These are phyloP conservation scores for Drosophila engyochracea DNA, from an alignment of 2,888 invertebrate genomes.

Conservation along the genomic window DNA sequence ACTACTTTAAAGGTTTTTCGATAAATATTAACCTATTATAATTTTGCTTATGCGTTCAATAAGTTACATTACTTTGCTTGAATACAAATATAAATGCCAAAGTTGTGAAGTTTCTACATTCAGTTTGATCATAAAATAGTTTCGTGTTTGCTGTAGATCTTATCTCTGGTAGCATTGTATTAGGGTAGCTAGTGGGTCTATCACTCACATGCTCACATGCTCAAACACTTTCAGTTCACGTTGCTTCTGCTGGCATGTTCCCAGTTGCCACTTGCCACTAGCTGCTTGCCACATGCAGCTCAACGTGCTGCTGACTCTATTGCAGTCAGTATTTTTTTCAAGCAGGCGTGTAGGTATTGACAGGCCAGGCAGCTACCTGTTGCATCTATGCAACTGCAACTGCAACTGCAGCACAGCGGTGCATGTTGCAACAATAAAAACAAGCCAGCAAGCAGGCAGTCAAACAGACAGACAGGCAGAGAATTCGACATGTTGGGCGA, in stretches of 20 bases:
- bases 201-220: slow-evolving; percentile 42
- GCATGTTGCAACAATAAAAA: slow-evolving; percentile 51
- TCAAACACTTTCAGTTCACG: slow-evolving; percentile 12
- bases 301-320: slow-evolving; percentile 41
- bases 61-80: not conserved
- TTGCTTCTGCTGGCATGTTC: slow-evolving; percentile 32
- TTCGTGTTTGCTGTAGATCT: slow-evolving; percentile 22
- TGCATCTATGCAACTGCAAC: slow-evolving; percentile 51
- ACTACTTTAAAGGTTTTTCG: not conserved
- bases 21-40: not conserved
- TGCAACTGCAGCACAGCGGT: slow-evolving; percentile 52
- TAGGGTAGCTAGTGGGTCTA: slow-evolving; percentile 48
- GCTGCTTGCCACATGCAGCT: slow-evolving; percentile 58
- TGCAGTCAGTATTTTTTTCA: slow-evolving; percentile 49
- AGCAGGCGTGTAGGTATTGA: slow-evolving; percentile 80
- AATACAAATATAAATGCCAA: not conserved
- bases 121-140: not conserved
- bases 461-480: slow-evolving; percentile 22
- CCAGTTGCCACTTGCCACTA: slow-evolving; percentile 19
- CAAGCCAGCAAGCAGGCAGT: slow-evolving; percentile 5
- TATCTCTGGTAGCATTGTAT: slow-evolving; percentile 6
- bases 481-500: slow-evolving; percentile 69
- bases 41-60: not conserved
- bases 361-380: slow-evolving; percentile 74
- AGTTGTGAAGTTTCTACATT: not conserved